Base-by-base conservation (phyloP, 2,888 invertebrate species). In the Ophraella communa region DNA sequence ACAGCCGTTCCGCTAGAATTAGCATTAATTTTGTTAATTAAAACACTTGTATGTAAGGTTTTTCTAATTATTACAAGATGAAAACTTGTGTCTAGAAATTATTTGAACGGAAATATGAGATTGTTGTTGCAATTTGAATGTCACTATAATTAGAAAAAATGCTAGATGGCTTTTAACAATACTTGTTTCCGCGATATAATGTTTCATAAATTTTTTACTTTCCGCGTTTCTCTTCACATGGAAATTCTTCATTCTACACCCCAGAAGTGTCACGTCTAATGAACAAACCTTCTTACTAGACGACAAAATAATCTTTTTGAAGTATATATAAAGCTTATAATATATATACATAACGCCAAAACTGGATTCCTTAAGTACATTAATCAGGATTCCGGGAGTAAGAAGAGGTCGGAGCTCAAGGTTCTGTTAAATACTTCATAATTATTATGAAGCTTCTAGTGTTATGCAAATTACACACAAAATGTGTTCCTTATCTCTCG, bases 291-390 rank as follows among this genome's bases (percentile, higher is more conserved):
- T 54, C 65, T 71, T 70, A 66, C 61, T 71, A 72, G 59, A 56
- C 71, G 74, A 73, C 73, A 72, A 69, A 66, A 70, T 75, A 75
- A 75, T 73, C 73, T 68, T 72, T n/a, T 71, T 74, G 72, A 75
- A 60, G 65, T 73, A 72, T 74, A 74, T 74, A 73, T n/a, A n/a
- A 73, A 74, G 73, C 75, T 74, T 72, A 73, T 71, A 74, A 74
- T 73, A 74, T 72, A n/a, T n/a, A n/a, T n/a, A n/a, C n/a, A n/a
- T n/a, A n/a, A n/a, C n/a, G 71, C 70, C 71, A 74, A 74, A 73
- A 74, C 75, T 72, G 73, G 73, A 75, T 73, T 72, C 73, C 71
- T 65, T 66, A 66, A 73, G 71, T 74, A 73, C 73, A 74, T 75
- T 74, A 73, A 74, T 75, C 75, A 74, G 71, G 72, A 70, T 73